A percentile compares a stretch with the other conserved stretches of the same genome.
Evolutionary conservation across 1,140 invertebrate species (phyloP).

Genomic region (Drosophila parvula): DNA sequence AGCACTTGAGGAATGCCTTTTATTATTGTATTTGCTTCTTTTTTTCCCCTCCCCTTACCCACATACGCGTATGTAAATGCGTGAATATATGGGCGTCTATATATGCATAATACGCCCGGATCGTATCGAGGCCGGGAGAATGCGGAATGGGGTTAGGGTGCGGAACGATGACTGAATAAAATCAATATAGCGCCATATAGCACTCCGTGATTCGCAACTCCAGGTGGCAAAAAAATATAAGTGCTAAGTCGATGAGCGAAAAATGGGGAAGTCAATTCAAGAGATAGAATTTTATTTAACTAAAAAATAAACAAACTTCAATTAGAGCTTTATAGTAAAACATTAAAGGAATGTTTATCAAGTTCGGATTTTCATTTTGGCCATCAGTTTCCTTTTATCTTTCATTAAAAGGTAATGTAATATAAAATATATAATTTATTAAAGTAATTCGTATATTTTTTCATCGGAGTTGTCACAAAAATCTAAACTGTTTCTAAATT

Average conservation of each 20-base stretch:
- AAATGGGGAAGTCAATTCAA: constrained; percentile 11
- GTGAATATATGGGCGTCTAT: constrained; percentile 20
- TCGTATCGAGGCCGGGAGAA: constrained; percentile 31
- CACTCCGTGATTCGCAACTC: constrained; percentile 34
- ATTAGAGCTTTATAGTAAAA: not conserved
- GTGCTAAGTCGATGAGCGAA: not conserved
- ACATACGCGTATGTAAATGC: constrained; percentile 18
- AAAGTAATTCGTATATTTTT: not conserved
- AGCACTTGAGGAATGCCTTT: constrained; percentile 60
- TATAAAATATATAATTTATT: not conserved
- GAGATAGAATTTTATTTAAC: constrained; percentile 7
- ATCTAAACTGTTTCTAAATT: constrained; percentile 2
- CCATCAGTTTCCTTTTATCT: too few relatives aligned
- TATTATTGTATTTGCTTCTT: not conserved
- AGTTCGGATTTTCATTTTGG: not conserved
- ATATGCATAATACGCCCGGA: constrained; percentile 40
- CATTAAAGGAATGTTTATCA: too few relatives aligned
- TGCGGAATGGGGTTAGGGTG: constrained; percentile 71
- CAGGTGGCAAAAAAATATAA: constrained; percentile 30
- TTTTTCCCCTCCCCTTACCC: not conserved
- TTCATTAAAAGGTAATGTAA: too few relatives aligned
- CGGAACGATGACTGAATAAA: constrained; percentile 56
- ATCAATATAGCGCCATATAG: constrained; percentile 42
- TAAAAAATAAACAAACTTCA: not conserved
- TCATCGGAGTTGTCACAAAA: not conserved